A percentile compares a stretch with the other conserved stretches of the same genome.
Conservation (phyloP, 2,888 invertebrate genomes). For the Netelia virgata region DNA sequence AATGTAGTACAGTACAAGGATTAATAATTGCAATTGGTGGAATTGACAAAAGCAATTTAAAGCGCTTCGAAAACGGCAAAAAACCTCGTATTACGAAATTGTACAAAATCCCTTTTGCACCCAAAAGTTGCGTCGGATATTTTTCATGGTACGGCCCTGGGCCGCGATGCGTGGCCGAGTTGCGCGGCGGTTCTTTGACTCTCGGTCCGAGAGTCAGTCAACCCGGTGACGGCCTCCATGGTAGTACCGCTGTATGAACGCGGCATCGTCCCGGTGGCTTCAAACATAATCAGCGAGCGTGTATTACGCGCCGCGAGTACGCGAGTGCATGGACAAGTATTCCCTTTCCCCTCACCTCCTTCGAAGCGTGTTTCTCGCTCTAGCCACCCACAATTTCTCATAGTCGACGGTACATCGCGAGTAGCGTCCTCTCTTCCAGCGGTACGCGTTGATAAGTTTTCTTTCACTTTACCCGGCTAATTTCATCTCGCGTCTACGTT, state of each 20-base stretch:
- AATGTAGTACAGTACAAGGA: too few relatives aligned
- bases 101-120: too few relatives aligned
- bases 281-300: slow-evolving; percentile 39
- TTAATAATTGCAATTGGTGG: too few relatives aligned
- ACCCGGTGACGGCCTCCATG: slow-evolving; percentile 82
- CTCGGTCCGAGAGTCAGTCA: slow-evolving; percentile 82
- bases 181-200: slow-evolving; percentile 82
- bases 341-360: background rate
- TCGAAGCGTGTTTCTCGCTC: too few relatives aligned
- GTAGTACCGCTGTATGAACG: slow-evolving; percentile 68
- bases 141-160: slow-evolving; percentile 72
- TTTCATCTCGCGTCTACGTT: background rate
- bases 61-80: too few relatives aligned
- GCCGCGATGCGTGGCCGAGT: slow-evolving; percentile 77
- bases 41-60: too few relatives aligned
- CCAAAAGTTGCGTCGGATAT: background rate
- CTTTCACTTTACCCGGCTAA: background rate
- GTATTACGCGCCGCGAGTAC: slow-evolving; percentile 54
- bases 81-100: too few relatives aligned
- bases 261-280: slow-evolving; percentile 52
- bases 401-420: too few relatives aligned
- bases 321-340: slow-evolving; percentile 45
- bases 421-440: too few relatives aligned
- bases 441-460: too few relatives aligned
- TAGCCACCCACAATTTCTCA: too few relatives aligned